Evolutionary conservation across 2,888 invertebrate genomes (phyloP).

Genomic region (Microchrysa polita): DNA sequence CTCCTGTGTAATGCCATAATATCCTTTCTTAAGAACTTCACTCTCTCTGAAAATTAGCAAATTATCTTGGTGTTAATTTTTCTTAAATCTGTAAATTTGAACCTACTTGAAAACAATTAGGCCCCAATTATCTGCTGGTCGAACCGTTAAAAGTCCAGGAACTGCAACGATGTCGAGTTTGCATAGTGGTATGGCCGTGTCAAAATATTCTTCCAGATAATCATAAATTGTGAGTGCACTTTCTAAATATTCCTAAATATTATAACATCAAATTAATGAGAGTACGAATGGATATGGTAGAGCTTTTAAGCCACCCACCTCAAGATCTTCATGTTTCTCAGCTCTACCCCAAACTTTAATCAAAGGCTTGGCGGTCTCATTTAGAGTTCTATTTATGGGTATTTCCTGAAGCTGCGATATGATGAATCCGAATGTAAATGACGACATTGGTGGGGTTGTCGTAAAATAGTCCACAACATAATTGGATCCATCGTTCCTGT

Average conservation of each 20-base stretch:
- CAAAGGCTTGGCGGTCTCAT: slow-evolving; percentile 56
- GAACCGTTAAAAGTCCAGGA: slow-evolving; percentile 75
- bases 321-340: slow-evolving; percentile 64
- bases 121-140: slow-evolving; percentile 83
- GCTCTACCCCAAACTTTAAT: slow-evolving; percentile 65
- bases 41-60: slow-evolving; percentile 71
- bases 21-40: slow-evolving; percentile 73
- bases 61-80: not conserved
- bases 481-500: slow-evolving; percentile 58
- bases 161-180: slow-evolving; percentile 78
- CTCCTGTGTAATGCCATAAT: slow-evolving; percentile 76
- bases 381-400: slow-evolving; percentile 48
- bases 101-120: slow-evolving; percentile 78
- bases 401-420: slow-evolving; percentile 71
- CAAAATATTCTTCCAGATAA: slow-evolving; percentile 72
- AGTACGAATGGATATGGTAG: too few species aligned
- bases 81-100: slow-evolving; percentile 1
- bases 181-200: slow-evolving; percentile 72
- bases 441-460: slow-evolving; percentile 78
- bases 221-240: slow-evolving; percentile 70
- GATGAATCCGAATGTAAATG: slow-evolving; percentile 78
- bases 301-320: too few species aligned
- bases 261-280: too few species aligned
- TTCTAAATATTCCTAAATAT: slow-evolving; percentile 68
- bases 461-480: slow-evolving; percentile 76